Base-by-base conservation (phyloP, 2,888 invertebrate genomes). In the Scaptodrosophila latifasciaeformis region DNA sequence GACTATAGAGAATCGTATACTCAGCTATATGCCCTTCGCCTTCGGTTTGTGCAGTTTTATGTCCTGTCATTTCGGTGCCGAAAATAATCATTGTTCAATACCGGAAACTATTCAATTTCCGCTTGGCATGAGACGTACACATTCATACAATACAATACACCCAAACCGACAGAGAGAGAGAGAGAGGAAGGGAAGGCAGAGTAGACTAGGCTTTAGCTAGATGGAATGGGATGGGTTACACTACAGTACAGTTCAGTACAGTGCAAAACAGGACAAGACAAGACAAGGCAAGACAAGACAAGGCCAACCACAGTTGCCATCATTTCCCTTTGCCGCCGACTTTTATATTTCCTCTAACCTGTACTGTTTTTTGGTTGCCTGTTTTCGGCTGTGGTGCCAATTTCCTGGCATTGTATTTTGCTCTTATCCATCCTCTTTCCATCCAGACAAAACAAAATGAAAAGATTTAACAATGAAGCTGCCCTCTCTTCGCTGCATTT, bases 31-130 rank as follows among this genome's bases (percentile, higher is more conserved):
- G n/a, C n/a, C n/a, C n/a, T n/a, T n/a, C n/a, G n/a, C n/a, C n/a
- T n/a, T n/a, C n/a, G n/a, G n/a, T n/a, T n/a, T n/a, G n/a, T n/a
- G n/a, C n/a, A n/a, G n/a, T n/a, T n/a, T n/a, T n/a, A n/a, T n/a
- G n/a, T n/a, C n/a, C n/a, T n/a, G 34, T 13, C 10, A n/a, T 54
- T 63, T 59, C 42, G 58, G 49, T 56, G 52, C 56, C 66, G 51
- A 71, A 75, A 65, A 67, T 76, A 78, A 81, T 81, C 76, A 76
- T 70, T 81, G 78, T 76, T 81, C 70, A 70, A 71, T 81, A 68
- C 74, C 82, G 80, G 79, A 82, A 74, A 78, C 70, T 82, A 76
- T 78, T 80, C 79, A 82, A 81, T 82, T 82, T 81, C 80, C 82
- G 74, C 62, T 64, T 72, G 64, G 68, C 65, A 71, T 75, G 70